phyloP scores from a whole-genome alignment of 2,113 vertebrate species.

The Lamprologus sp. region DNA sequence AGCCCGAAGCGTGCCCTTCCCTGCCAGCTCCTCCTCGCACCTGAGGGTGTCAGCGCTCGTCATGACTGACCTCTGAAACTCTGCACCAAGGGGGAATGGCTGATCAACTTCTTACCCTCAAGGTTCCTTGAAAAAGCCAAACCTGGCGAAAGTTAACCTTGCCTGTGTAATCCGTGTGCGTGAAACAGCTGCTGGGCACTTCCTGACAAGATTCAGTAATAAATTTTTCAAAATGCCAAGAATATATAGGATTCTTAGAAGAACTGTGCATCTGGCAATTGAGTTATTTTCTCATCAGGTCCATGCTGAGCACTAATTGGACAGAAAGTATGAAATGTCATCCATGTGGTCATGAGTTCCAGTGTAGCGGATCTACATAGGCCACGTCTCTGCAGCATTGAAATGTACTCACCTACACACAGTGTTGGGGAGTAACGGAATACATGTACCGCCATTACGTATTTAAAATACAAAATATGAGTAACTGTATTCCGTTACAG shows the following conservation, averaged over 20 bases:
- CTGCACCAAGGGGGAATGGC: not conserved
- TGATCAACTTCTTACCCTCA: not conserved
- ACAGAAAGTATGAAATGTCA: not conserved
- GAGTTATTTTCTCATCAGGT: not conserved
- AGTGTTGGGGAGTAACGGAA: no score
- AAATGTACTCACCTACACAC: not conserved
- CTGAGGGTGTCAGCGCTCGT: not conserved
- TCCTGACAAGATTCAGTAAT: not conserved
- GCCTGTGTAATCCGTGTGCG: not conserved
- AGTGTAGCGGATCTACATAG: fast-evolving
- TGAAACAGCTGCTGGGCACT: not conserved
- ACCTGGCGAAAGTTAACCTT: not conserved
- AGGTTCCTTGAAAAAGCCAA: not conserved
- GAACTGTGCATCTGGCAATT: not conserved
- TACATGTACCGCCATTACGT: no score
- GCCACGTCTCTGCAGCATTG: not conserved
- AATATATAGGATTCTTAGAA: not conserved
- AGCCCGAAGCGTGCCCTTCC: not conserved
- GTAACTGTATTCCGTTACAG: no score
- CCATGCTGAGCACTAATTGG: not conserved
- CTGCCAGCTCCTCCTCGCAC: not conserved
- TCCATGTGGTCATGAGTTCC: not conserved
- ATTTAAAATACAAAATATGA: no score
- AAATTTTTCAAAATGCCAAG: not conserved
- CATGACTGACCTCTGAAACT: not conserved